These are phyloP conservation scores for Megamerina dolium DNA, from an alignment of 2,888 invertebrate genomes.

Conservation along the genomic window DNA sequence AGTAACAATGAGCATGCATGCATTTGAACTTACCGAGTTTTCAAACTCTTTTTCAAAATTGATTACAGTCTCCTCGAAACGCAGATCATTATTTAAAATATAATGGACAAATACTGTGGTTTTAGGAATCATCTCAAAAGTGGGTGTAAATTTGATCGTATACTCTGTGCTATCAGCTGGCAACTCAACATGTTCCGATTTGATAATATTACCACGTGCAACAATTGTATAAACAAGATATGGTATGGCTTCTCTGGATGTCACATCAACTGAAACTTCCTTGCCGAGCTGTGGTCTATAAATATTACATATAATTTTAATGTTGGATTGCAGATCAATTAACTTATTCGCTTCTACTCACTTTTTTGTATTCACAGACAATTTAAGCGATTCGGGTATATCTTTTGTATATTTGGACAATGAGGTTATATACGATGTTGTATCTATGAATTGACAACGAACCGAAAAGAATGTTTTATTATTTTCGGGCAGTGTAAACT, in stretches of 20 bases:
- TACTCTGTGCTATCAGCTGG: conserved; percentile 50
- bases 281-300: conserved; percentile 57
- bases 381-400: conserved; percentile 20
- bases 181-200: conserved; percentile 66
- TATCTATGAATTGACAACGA: conserved; percentile 24
- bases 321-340: neutral
- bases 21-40: conserved; percentile 67
- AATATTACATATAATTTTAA: neutral
- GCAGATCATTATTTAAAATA: conserved; percentile 65
- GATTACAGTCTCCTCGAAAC: conserved; percentile 77
- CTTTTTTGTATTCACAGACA: conserved; percentile 27
- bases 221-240: conserved; percentile 71
- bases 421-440: conserved; percentile 25
- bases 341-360: too few relatives aligned
- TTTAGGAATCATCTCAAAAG: conserved; percentile 74
- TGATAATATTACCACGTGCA: conserved; percentile 77
- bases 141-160: conserved; percentile 64
- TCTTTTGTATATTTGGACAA: conserved; percentile 23
- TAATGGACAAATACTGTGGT: conserved; percentile 75
- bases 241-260: conserved; percentile 67
- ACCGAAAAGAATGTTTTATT: conserved; percentile 21
- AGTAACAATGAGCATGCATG: too few relatives aligned
- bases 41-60: conserved; percentile 72
- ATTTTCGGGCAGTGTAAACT: conserved; percentile 53
- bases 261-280: conserved; percentile 66